Conservation (phyloP, 2,797 vertebrate species). For the Ambastaia sidthimunki region DNA sequence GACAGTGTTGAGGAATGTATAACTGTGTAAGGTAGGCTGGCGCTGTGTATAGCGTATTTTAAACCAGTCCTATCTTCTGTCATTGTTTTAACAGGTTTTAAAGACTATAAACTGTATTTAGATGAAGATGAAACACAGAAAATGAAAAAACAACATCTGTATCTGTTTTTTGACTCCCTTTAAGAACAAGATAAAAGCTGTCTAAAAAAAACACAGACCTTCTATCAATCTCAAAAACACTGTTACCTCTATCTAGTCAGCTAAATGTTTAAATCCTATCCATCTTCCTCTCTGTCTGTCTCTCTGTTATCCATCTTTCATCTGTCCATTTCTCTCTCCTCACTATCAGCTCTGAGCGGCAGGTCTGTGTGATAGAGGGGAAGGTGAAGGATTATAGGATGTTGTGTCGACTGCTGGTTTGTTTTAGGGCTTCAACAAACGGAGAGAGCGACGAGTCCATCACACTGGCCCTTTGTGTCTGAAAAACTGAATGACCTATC, state of each 20-base stretch:
- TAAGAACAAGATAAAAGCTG: constrained; percentile 34
- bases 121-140: too few species aligned
- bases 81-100: too few species aligned
- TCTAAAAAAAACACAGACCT: constrained; percentile 32
- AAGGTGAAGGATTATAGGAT: constrained; percentile 42
- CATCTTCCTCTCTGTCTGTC: constrained; percentile 20
- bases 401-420: constrained; percentile 41
- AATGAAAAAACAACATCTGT: too few species aligned
- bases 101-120: too few species aligned
- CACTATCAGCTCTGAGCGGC: constrained; percentile 57
- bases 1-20: neutral
- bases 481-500: constrained; percentile 17
- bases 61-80: neutral
- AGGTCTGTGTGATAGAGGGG: constrained; percentile 23
- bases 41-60: neutral
- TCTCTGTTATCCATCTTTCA: constrained; percentile 46
- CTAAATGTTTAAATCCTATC: constrained; percentile 14
- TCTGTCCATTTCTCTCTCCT: constrained; percentile 61
- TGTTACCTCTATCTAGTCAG: constrained; percentile 33
- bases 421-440: constrained; percentile 47
- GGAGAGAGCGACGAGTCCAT: constrained; percentile 26
- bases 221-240: constrained; percentile 17
- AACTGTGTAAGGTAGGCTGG: neutral
- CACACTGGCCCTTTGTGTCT: constrained; percentile 31
- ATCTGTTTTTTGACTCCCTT: too few species aligned